phyloP scores from a whole-genome alignment of 2,797 vertebrate genomes.

The Heliangelus exortis region DNA sequence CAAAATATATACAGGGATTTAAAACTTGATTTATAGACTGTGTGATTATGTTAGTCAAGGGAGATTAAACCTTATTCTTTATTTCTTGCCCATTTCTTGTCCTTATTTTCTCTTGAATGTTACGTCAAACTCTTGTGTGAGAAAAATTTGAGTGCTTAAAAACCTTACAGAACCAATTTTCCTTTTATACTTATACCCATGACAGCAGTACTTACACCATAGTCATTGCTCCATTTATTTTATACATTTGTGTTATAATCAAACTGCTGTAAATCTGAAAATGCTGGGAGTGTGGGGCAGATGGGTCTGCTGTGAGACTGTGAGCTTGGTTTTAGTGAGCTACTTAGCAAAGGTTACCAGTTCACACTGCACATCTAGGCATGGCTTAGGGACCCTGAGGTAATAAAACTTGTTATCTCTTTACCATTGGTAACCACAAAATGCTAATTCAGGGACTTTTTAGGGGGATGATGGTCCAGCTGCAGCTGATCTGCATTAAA shows the following conservation, averaged over 20 bases:
- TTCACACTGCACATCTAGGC: background rate
- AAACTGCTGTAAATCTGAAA: background rate
- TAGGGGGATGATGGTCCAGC: background rate
- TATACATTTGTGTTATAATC: background rate
- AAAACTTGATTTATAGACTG: constrained; percentile 49
- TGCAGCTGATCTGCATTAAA: background rate
- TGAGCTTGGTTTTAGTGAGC: background rate
- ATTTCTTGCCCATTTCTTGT: constrained; percentile 25
- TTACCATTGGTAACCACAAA: background rate
- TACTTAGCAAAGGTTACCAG: background rate
- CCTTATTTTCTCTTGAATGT: constrained; percentile 33
- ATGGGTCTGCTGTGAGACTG: background rate
- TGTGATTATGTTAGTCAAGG: constrained; percentile 59
- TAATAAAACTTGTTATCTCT: background rate
- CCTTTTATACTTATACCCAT: background rate
- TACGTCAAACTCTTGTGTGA: constrained; percentile 17
- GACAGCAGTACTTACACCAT: background rate
- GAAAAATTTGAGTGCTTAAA: background rate
- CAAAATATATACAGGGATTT: constrained; percentile 1
- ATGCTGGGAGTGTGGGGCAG: background rate
- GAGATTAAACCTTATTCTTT: constrained; percentile 58
- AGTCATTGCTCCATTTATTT: background rate
- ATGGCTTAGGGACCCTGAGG: background rate
- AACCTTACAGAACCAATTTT: background rate
- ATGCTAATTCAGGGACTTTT: background rate